Conservation (phyloP, 2,797 vertebrate genomes). For the Enteromius afrohamiltoni region DNA sequence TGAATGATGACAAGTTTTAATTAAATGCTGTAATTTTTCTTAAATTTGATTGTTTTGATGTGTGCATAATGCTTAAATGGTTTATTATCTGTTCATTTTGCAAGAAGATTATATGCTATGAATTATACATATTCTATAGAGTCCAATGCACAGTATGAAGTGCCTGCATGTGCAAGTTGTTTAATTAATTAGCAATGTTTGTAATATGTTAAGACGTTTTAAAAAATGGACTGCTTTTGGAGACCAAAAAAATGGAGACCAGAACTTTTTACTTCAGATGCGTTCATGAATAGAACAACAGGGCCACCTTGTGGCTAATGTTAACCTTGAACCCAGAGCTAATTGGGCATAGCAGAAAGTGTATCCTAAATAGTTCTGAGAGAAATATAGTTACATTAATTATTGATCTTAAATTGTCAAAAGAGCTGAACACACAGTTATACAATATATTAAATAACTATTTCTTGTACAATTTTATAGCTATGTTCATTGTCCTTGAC, state of each 20-base stretch:
- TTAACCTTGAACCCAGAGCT: constrained; percentile 1
- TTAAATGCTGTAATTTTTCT: neutral
- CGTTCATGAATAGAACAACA: constrained; percentile 1
- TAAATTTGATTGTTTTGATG: neutral
- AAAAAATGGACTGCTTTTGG: neutral
- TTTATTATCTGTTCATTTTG: neutral
- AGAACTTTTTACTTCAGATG: neutral
- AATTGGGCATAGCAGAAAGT: neutral
- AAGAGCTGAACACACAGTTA: neutral
- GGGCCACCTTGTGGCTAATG: constrained; percentile 7
- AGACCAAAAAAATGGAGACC: no score
- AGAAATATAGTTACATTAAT: neutral
- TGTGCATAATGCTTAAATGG: neutral
- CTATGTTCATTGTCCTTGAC: neutral
- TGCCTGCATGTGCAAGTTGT: neutral
- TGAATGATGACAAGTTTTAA: neutral
- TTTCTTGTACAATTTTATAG: neutral
- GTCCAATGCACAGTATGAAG: neutral
- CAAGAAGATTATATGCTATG: neutral
- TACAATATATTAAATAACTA: neutral
- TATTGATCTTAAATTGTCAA: neutral
- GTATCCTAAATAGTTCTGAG: neutral
- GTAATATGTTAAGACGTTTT: neutral
- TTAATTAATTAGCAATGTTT: neutral
- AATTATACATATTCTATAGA: neutral